These are phyloP conservation scores for Lasiurus cinereus DNA, from an alignment of 2,113 vertebrate genomes.

Conservation along the genomic window DNA sequence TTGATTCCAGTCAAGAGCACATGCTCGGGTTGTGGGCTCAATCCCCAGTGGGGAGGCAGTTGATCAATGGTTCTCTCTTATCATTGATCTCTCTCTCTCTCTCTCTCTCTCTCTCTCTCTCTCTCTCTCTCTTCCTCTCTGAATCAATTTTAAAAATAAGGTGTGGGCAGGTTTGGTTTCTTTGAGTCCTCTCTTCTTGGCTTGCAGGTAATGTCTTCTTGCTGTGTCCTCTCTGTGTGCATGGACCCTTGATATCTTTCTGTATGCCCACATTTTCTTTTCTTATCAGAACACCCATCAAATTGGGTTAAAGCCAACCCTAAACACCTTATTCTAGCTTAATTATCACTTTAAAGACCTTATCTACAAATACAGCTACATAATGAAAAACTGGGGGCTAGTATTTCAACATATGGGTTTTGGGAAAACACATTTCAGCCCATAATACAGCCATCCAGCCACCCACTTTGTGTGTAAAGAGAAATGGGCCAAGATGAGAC, in stretches of 20 bases:
- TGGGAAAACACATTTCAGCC: background rate
- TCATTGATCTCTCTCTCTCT: too few relatives aligned
- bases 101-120: too few relatives aligned
- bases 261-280: background rate
- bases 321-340: background rate
- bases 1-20: too few relatives aligned
- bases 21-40: too few relatives aligned
- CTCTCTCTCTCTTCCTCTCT: too few relatives aligned
- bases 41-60: too few relatives aligned
- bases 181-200: background rate
- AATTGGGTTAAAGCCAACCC: background rate
- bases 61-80: too few relatives aligned
- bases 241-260: background rate
- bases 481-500: background rate
- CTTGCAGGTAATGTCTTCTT: background rate
- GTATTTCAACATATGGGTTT: background rate
- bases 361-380: background rate
- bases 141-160: background rate
- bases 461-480: background rate
- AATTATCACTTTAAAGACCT: constrained; percentile 2
- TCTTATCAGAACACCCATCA: background rate
- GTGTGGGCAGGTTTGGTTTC: background rate
- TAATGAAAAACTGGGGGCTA: background rate
- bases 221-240: background rate
- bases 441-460: background rate